Percentiles rank a stretch among this genome's conserved stretches.
Evolutionary conservation across 2,797 vertebrate genomes (phyloP).

Genomic region (Novumbra hubbsi): DNA sequence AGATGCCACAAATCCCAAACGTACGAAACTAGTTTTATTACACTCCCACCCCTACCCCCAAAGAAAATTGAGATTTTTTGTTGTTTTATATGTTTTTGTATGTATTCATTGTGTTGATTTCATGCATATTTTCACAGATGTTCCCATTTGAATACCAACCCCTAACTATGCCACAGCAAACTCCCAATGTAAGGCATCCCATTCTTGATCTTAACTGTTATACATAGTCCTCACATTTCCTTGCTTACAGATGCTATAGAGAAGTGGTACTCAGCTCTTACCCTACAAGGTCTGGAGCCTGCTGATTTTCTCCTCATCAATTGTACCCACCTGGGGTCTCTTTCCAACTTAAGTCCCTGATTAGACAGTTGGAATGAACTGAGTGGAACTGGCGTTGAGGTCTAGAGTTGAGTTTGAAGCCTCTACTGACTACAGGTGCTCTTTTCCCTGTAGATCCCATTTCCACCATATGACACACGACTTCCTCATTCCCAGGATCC

Average conservation of each 20-base stretch:
- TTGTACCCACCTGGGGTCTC: too few relatives aligned
- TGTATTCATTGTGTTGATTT: background rate
- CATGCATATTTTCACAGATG: slow-evolving; percentile 47
- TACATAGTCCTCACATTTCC: background rate
- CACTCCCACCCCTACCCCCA: background rate
- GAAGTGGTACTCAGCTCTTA: too few relatives aligned
- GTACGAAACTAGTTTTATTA: slow-evolving; percentile 33
- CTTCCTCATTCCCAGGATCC: slow-evolving; percentile 62
- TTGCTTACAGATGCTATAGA: background rate
- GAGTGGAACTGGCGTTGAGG: too few relatives aligned
- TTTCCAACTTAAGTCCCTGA: too few relatives aligned
- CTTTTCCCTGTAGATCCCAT: slow-evolving; percentile 18
- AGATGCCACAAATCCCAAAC: slow-evolving; percentile 57
- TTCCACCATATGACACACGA: slow-evolving; percentile 20
- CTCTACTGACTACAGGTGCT: background rate
- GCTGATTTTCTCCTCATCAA: too few relatives aligned
- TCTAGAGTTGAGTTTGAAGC: background rate
- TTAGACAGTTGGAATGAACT: background rate
- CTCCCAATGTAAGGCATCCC: slow-evolving; percentile 59
- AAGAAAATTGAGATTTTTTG: too few relatives aligned
- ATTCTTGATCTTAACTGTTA: background rate
- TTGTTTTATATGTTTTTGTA: background rate
- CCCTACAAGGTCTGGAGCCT: too few relatives aligned
- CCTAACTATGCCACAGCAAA: slow-evolving; percentile 61
- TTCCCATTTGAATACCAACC: slow-evolving; percentile 61